phyloP scores from a whole-genome alignment of 1,140 invertebrate genomes.

The Globodera ellingtonae region DNA sequence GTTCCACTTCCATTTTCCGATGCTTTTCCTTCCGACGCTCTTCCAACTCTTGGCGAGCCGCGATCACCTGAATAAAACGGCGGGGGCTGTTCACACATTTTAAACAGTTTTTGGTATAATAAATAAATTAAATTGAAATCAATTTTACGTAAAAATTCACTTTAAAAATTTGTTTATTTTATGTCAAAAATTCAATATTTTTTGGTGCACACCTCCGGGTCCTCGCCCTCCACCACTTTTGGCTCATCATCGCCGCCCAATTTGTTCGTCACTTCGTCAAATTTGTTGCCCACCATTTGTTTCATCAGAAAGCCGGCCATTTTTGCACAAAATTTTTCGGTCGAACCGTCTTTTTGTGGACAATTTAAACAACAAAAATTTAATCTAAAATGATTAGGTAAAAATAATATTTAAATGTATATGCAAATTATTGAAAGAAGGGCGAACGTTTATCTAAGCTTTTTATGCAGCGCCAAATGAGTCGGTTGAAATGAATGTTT shows the following conservation, averaged over 20 bases:
- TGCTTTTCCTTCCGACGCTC: constrained; percentile 70
- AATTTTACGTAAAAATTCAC: neutral
- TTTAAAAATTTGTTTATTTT: neutral
- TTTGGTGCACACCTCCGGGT: constrained; percentile 50
- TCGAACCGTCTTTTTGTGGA: too few species aligned
- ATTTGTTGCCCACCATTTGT: constrained; percentile 61
- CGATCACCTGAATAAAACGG: constrained; percentile 56
- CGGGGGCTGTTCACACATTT: neutral
- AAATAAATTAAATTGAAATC: neutral
- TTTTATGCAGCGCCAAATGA: too few species aligned
- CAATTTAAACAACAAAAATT: too few species aligned
- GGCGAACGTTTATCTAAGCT: too few species aligned
- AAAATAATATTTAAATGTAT: too few species aligned
- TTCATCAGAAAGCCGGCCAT: constrained; percentile 45
- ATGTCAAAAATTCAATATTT: neutral
- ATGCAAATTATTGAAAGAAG: too few species aligned
- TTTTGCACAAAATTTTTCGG: neutral
- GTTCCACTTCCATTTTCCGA: constrained; percentile 93
- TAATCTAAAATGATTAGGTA: too few species aligned
- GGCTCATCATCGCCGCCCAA: constrained; percentile 54
- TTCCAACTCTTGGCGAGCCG: constrained; percentile 69
- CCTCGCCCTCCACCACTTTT: constrained; percentile 45
- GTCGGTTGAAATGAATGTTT: too few species aligned
- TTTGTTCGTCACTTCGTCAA: constrained; percentile 57
- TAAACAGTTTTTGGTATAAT: neutral